Base-by-base conservation (phyloP, 2,797 vertebrate genomes). In the Acanthiza pusilla region DNA sequence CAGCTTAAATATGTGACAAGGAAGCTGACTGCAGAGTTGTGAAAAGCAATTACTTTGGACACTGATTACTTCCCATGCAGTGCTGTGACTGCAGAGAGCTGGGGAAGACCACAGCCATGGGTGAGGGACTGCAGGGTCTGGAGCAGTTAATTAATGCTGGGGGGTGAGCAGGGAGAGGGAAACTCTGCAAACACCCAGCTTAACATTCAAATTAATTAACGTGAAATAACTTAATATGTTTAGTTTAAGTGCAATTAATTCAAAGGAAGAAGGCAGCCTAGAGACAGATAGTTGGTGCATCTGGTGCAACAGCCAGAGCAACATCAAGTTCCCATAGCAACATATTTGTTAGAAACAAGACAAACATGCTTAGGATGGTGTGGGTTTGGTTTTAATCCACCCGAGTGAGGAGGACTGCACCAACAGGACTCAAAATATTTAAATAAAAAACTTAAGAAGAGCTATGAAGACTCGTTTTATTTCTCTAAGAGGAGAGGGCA, bases 31-130 rank as follows among this genome's bases (percentile, higher is more conserved):
- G 36, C 42, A 88, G 96, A 80, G 95, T 96, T 88, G 86, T 95
- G 94, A 95, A 97, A 97, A 97, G 96, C 96, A 97, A 97, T 97
- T 98, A 97, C 95, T 97, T 91, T 93, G 97, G 96, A 97, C 96
- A 77, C 93, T 93, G 97, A 97, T 97, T 96, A 93, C 95, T 96
- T 95, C 94, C 94, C 86, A 20, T 85, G 88, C 47, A 86, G 91
- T 7, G 36, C 0, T 72, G 68, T 29, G 84, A 91, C 47, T 91
- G 93, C 91, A 75, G 96, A 94, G 89, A 92, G 97, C 95, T 78
- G 83, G 86, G 88, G 80, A 95, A 70, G 55, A 70, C 51, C 38
- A 12, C 88, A 58, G 74, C 32, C 34, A 79, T 66, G 42, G 72
- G 57, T 79, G 92, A 94, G 62, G 96, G 58, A 88, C 76, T 93